Base-by-base conservation (phyloP, 2,888 invertebrate genomes). In the Heteromyza rotundicornis region DNA sequence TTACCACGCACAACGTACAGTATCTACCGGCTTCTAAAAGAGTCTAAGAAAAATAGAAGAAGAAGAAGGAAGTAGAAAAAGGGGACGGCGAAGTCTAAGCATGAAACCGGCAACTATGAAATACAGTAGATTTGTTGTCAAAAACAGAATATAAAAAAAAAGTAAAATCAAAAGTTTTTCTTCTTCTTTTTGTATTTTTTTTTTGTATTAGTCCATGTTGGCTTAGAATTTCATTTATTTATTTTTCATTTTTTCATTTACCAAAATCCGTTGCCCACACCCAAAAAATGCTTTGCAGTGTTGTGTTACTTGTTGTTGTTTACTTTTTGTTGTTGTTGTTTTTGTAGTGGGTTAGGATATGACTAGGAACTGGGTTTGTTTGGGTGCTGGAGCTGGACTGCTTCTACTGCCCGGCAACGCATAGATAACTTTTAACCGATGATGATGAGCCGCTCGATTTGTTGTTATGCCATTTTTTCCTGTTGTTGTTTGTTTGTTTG, bases 1-100 rank as follows among this genome's bases (percentile, higher is more conserved):
- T 74, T 74, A 70, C 76, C 73, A 74, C 70, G 73, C 71, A 73
- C 70, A 74, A 68, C 74, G 73, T 68, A 68, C 7, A 17, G 7
- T 5, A 47, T 19, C n/a, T n/a, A n/a, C n/a, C 27, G 10, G 35
- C 32, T 16, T 32, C 12, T 20, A 53, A 52, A 17, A 27, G 32
- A 53, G 32, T 17, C 19, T 20, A 17, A 20, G 8, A 27, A 27
- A 27, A 27, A 5, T 10, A 7, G 27, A 27, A 7, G 3, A 40
- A 40, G 40, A 7, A 40, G n/a, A 40, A n/a, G 27, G 10, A 27
- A 40, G 10, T 40, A 10, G n/a, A n/a, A n/a, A 40, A 40, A 40
- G 40, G 40, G 14, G 16, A 7, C n/a, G 16, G 40, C 8, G 14
- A 10, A 40, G 40, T 7, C 55, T 14, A 12, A 2, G 14, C 7